phyloP scores from a whole-genome alignment of 2,113 vertebrate species.

The Brachypteracias leptosomus region DNA sequence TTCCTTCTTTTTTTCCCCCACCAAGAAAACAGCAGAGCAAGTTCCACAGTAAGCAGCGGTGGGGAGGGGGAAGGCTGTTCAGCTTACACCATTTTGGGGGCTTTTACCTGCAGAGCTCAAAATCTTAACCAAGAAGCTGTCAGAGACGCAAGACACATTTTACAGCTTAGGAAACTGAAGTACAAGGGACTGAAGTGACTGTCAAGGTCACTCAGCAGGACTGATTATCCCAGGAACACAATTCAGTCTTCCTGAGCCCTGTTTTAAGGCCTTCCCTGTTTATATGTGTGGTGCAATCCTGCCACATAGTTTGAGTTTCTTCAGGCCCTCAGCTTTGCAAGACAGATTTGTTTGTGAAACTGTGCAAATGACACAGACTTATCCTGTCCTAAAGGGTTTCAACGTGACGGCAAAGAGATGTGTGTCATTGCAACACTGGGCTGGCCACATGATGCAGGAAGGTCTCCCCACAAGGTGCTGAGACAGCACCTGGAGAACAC shows the following conservation, averaged over 20 bases:
- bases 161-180: not conserved
- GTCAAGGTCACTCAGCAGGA: not conserved
- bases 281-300: not conserved
- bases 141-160: not conserved
- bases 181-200: not conserved
- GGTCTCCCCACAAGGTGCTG: not conserved
- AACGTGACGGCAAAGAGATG: not conserved
- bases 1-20: not conserved
- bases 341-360: not conserved
- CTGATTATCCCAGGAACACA: not conserved
- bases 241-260: not conserved
- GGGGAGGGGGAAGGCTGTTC: not conserved
- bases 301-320: not conserved
- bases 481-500: not conserved
- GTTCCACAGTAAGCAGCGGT: not conserved
- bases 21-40: not conserved
- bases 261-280: not conserved
- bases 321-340: not conserved
- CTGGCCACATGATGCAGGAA: not conserved
- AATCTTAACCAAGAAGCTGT: not conserved
- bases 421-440: not conserved
- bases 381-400: not conserved
- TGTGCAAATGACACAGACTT: accelerated
- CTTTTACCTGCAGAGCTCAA: not conserved
- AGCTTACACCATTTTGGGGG: not conserved